Conservation (phyloP, 2,888 invertebrate species). For the Platycnemis pennipes region DNA sequence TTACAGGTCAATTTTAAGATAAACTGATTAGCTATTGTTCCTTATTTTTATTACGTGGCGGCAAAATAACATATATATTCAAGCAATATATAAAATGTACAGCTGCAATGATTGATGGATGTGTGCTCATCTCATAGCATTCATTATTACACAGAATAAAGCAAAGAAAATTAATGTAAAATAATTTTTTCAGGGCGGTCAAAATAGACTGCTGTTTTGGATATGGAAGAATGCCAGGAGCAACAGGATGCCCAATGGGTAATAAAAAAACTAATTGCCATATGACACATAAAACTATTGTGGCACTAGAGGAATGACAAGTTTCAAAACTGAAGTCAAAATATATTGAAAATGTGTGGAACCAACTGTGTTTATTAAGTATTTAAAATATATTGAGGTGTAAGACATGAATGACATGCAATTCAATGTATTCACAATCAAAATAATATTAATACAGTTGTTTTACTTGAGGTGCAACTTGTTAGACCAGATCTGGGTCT, state of each 20-base stretch:
- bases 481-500: too few relatives aligned
- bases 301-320: neutral
- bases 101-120: neutral
- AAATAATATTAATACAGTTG: too few relatives aligned
- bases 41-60: too few relatives aligned
- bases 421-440: too few relatives aligned
- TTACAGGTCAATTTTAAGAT: too few relatives aligned
- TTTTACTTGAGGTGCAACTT: too few relatives aligned
- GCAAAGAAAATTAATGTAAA: neutral
- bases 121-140: neutral
- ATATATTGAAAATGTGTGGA: neutral
- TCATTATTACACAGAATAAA: neutral
- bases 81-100: neutral
- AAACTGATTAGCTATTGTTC: too few relatives aligned
- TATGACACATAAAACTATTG: neutral
- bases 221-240: slow-evolving; percentile 65
- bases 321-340: neutral
- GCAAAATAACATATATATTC: too few relatives aligned
- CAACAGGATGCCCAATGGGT: slow-evolving; percentile 64
- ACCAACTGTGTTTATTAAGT: too few relatives aligned
- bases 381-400: too few relatives aligned
- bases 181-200: slow-evolving; percentile 50
- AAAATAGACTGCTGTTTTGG: slow-evolving; percentile 63
- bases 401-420: too few relatives aligned
- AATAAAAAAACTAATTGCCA: slow-evolving; percentile 7